Evolutionary conservation across 2,888 invertebrate species (phyloP), one percentile per base, ranked within the genome.

Genomic region (Parascotia fuliginaria): DNA sequence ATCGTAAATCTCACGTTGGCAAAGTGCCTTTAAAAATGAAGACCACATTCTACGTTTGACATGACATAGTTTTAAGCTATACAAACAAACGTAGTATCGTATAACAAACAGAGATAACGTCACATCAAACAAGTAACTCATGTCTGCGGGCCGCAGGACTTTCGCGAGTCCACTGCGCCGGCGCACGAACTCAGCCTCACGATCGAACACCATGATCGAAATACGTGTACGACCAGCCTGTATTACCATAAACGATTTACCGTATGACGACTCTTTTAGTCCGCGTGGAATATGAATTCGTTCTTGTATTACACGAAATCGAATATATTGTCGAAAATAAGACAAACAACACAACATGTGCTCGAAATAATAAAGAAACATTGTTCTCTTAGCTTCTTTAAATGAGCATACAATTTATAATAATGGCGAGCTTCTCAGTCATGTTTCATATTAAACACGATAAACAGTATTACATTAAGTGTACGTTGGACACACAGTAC

Each of bases 171-270:
- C 64, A 68, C 63, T 69, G 74, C 65, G 81, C 87, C 63, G 66
- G 75, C 65, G 81, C 89, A 86, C 88, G 89, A 89, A 79, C 77
- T 79, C 65, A 73, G 74, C 75, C 69, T 89, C 90, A 90, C 90
- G 90, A 90, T 85, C 84, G 84, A 75, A 76, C 76, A 83, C 82
- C 87, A 85, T 85, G 87, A 87, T 85, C 87, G 81, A 83, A 87
- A 85, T 83, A 84, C 87, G 79, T 83, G 80, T 83, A 80, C 80
- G 71, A 75, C 71, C 77, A 66, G 60, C 49, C 78, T 71, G 81
- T 83, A 87, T 89, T 90, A 89, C 82, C 87, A 89, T 89, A 88
- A 82, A 80, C 81, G 79, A 78, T 73, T 73, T 85, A 85, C 83
- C 77, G 83, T 85, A 87, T 86, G 86, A 89, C 79, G 81, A 83